A percentile compares a stretch with the other conserved stretches of the same genome.
Conservation (phyloP, 2,113 vertebrate species). For the Urocolius indicus region DNA sequence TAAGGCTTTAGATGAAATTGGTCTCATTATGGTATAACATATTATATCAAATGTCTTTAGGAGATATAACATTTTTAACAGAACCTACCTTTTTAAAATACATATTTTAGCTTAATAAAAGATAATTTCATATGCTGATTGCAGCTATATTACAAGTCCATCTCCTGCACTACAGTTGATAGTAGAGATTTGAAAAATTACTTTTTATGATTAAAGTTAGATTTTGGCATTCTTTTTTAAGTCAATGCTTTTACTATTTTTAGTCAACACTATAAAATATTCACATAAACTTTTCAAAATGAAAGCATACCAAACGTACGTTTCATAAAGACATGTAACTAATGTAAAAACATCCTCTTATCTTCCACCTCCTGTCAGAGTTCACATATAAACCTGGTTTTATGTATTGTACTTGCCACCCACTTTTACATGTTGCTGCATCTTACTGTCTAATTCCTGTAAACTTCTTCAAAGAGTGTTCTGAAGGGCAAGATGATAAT, state of each 20-base stretch:
- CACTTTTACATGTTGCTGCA: background rate
- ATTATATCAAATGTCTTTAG: background rate
- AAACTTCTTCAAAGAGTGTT: background rate
- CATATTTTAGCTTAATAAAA: background rate
- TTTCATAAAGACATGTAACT: background rate
- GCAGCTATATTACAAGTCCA: background rate
- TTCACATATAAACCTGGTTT: background rate
- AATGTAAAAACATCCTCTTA: background rate
- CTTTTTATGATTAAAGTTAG: background rate
- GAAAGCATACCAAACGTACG: background rate
- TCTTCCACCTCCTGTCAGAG: background rate
- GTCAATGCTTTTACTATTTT: background rate
- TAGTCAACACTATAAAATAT: background rate
- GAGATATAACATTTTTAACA: background rate
- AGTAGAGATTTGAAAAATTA: background rate
- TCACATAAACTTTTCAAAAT: background rate
- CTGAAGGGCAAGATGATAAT: background rate
- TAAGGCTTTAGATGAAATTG: background rate
- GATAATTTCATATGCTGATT: background rate
- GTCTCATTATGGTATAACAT: background rate
- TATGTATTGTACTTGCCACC: background rate
- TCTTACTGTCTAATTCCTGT: background rate
- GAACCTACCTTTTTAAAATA: background rate
- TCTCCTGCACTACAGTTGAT: background rate
- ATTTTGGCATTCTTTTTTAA: background rate